Base-by-base conservation (phyloP, 2,797 vertebrate species). In the Hippopotamyrus pictus region DNA sequence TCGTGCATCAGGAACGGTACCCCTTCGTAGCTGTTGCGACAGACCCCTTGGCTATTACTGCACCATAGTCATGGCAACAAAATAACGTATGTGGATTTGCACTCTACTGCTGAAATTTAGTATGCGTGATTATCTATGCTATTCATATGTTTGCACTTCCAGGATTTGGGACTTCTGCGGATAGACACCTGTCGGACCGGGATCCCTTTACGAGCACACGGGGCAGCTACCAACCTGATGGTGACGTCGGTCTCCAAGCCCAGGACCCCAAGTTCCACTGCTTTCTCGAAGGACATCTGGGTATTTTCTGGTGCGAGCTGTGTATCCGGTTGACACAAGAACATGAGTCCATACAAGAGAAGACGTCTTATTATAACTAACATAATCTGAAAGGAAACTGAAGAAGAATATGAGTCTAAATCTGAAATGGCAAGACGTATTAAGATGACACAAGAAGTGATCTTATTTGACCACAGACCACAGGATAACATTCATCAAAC, bases 1-100 rank as follows among this genome's bases (percentile, higher is more conserved):
- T 99, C 98, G 0, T 98, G 98, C 98, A 99, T 98, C 90, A 99
- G 96, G 93, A 98, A 99, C 69, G 98, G 97, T 90, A 98, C 90
- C 0, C 94, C 95, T 17, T 99, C 98, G 1, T 93, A 96, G 92
- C 98, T 99, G 84, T 25, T 17, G 33, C 9, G 6, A 76, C 25
- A 89, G 46, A 89, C 8, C 44, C 44, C 44, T 22, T 29, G 59
- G 53, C n/a, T 59, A 25, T 62, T 14, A 89, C 41, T 48, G 37
- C 19, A 57, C 14, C 53, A 22, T 89, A 62, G n/a, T 5, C 79
- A 25, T 62, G 51, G 50, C 48, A 79, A 88, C 48, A 9, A 76
- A 88, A 59, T 33, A 83, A 19, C 33, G 44, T 50, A 9, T 12
- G 83, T 50, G n/a, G 17, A 22, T 33, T 46, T 25, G 50, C 46